These are phyloP conservation scores for Pachycephus smyrnensis DNA, from an alignment of 2,888 invertebrate genomes.

Conservation along the genomic window DNA sequence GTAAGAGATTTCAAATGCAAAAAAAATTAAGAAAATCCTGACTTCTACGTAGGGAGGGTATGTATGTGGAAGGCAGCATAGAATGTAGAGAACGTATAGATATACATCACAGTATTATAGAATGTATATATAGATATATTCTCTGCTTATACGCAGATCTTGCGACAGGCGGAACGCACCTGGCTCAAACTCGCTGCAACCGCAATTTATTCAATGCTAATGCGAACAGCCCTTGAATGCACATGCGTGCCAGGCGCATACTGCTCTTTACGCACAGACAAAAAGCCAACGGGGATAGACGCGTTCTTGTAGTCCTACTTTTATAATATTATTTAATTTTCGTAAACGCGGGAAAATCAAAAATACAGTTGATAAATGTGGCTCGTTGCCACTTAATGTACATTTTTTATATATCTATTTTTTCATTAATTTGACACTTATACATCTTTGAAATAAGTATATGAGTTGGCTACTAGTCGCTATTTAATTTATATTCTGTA, in stretches of 20 bases:
- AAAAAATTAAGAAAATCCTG: not conserved
- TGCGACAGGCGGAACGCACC: slow-evolving; percentile 4
- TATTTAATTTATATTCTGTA: not conserved
- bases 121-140: not conserved
- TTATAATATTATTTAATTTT: not conserved
- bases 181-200: slow-evolving; percentile 6
- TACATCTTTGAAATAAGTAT: not conserved
- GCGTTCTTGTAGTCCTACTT: not conserved
- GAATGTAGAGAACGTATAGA: not conserved
- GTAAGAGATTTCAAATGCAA: not conserved
- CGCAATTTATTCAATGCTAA: slow-evolving; percentile 32
- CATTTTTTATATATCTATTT: not conserved
- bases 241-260: slow-evolving; percentile 1
- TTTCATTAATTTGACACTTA: not conserved
- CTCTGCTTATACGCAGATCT: not conserved
- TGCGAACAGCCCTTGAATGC: slow-evolving; percentile 16
- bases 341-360: not conserved
- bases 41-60: not conserved
- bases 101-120: not conserved
- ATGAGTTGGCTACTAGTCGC: not conserved
- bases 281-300: slow-evolving; percentile 2
- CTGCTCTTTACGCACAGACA: not conserved
- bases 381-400: not conserved
- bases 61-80: not conserved
- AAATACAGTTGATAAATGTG: not conserved